These are phyloP conservation scores for Ormyrus pomaceus DNA, from an alignment of 2,888 invertebrate species.

Conservation along the genomic window DNA sequence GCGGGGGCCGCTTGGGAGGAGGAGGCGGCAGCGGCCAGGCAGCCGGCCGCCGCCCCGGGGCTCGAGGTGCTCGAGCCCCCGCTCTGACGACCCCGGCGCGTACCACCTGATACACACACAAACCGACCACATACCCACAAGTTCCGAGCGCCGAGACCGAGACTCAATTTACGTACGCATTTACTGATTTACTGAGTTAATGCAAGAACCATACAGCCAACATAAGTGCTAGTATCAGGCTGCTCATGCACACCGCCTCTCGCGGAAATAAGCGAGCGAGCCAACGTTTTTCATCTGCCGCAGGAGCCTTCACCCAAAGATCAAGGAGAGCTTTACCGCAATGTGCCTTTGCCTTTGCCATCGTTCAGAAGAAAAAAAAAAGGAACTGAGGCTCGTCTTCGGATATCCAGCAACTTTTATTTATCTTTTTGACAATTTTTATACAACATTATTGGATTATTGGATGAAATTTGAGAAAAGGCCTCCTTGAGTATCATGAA, in stretches of 20 bases:
- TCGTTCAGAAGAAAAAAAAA: too few relatives aligned
- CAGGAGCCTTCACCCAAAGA: background rate
- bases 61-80: slow-evolving; percentile 71
- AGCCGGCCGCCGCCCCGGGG: slow-evolving; percentile 71
- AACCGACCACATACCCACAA: slow-evolving; percentile 75
- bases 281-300: slow-evolving; percentile 14
- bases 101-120: slow-evolving; percentile 75
- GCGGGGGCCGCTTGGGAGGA: slow-evolving; percentile 60
- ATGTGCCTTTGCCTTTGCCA: too few relatives aligned
- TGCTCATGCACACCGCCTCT: slow-evolving; percentile 48
- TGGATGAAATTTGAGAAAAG: slow-evolving; percentile 23
- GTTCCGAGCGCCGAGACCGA: slow-evolving; percentile 67
- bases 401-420: background rate
- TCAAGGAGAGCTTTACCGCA: background rate
- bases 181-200: slow-evolving; percentile 55
- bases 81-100: slow-evolving; percentile 75
- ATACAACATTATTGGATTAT: too few relatives aligned
- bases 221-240: slow-evolving; percentile 40
- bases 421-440: slow-evolving; percentile 10
- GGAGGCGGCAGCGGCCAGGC: slow-evolving; percentile 70
- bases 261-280: background rate
- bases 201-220: background rate
- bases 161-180: slow-evolving; percentile 63
- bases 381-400: too few relatives aligned
- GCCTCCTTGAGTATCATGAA: slow-evolving; percentile 16